Conservation (phyloP, 2,797 vertebrate genomes). For the Oreochromis grahami region DNA sequence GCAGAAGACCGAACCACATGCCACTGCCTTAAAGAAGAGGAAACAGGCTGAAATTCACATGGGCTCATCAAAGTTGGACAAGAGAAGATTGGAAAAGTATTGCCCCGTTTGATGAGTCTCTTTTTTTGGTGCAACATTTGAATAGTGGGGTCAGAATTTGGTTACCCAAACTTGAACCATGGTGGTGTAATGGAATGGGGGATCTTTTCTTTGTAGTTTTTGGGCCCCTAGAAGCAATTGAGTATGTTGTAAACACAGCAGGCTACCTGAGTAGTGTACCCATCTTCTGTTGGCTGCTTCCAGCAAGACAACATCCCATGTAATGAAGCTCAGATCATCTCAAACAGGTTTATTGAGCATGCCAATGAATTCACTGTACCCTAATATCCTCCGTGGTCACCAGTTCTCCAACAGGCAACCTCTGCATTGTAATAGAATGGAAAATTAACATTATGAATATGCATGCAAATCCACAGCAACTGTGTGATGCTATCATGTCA, state of each 20-base stretch:
- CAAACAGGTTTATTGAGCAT: background rate
- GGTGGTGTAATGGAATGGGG: background rate
- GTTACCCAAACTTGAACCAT: background rate
- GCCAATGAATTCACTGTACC: background rate
- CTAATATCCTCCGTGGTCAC: background rate
- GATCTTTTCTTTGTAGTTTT: background rate
- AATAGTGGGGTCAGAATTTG: background rate
- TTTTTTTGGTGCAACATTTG: background rate
- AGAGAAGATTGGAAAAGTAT: background rate
- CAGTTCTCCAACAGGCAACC: background rate
- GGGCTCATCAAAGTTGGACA: background rate
- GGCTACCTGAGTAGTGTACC: background rate
- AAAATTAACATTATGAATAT: background rate
- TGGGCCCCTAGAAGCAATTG: too few relatives aligned
- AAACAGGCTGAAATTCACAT: background rate
- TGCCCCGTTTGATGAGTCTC: background rate
- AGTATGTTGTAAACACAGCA: too few relatives aligned
- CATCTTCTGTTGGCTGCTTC: background rate
- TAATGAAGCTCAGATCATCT: background rate
- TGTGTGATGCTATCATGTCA: background rate
- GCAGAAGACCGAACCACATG: background rate
- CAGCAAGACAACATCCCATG: background rate
- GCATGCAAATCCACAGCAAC: background rate
- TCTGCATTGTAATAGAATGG: background rate
- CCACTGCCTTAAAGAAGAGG: background rate